These are phyloP conservation scores for Siphamia tubifer DNA, from an alignment of 2,113 vertebrate genomes.

Conservation along the genomic window DNA sequence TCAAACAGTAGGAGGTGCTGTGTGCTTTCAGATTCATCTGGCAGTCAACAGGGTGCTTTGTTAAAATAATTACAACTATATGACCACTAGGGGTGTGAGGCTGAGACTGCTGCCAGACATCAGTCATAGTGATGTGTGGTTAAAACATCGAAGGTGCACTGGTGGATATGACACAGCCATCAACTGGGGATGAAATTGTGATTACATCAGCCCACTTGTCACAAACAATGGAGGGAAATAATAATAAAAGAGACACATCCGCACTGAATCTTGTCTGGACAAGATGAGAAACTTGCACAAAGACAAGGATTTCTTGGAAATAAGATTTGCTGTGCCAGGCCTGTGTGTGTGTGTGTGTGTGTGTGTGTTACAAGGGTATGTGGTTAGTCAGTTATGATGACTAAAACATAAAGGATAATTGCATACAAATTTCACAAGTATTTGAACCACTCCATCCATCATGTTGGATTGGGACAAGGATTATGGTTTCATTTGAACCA, in stretches of 20 bases:
- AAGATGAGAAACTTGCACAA: background rate
- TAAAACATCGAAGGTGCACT: slow-evolving; percentile 8
- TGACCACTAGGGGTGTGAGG: slow-evolving; percentile 13
- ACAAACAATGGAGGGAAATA: slow-evolving; percentile 1
- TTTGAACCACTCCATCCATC: no score
- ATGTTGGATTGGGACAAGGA: no score
- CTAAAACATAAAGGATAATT: no score
- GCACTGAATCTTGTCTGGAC: background rate
- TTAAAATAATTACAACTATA: background rate
- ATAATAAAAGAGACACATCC: slow-evolving; percentile 16
- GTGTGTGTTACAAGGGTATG: background rate
- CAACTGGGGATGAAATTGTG: slow-evolving; percentile 7
- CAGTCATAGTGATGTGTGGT: slow-evolving; percentile 31
- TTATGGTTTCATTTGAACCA: no score
- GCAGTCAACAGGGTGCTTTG: background rate
- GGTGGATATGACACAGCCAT: slow-evolving; percentile 22
- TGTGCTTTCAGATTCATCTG: slow-evolving; percentile 51
- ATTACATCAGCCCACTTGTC: slow-evolving; percentile 20
- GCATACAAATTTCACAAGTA: no score
- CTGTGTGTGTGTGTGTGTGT: background rate
- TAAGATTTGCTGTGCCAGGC: background rate
- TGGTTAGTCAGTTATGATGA: no score
- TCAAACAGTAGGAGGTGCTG: slow-evolving; percentile 73
- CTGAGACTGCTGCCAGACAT: slow-evolving; percentile 20
- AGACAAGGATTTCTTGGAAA: background rate